Percentiles rank a stretch among this genome's conserved stretches.
Conservation (phyloP, 2,113 vertebrate genomes). For the Cololabis saira region DNA sequence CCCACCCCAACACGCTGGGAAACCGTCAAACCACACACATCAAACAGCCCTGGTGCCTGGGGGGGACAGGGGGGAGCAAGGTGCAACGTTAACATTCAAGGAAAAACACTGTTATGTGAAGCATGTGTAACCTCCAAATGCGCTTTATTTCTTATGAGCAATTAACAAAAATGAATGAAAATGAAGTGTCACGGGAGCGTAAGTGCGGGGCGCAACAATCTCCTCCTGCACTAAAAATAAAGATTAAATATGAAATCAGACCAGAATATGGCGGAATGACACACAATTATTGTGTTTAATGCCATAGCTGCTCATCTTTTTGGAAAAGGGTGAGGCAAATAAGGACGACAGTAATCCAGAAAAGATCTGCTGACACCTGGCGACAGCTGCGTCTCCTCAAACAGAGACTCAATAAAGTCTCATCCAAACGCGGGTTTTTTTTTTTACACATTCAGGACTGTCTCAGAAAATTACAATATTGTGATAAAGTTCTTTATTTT, state of each 20-base stretch:
- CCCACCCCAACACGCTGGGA: constrained; percentile 41
- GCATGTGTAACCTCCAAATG: not conserved
- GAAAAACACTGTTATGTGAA: constrained; percentile 6
- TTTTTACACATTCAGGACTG: no score
- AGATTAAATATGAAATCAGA: not conserved
- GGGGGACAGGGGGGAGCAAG: constrained; percentile 52
- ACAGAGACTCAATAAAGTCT: no score
- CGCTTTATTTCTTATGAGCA: constrained; percentile 5
- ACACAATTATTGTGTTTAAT: no score
- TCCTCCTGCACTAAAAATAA: not conserved
- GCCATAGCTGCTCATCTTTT: no score
- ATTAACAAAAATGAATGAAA: not conserved
- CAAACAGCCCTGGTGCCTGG: constrained; percentile 68
- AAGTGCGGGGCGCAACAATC: no score
- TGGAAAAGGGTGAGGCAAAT: no score
- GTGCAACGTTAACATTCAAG: constrained; percentile 39
- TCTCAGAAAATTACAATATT: no score
- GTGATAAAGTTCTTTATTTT: no score
- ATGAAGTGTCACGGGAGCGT: no score
- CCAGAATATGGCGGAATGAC: no score
- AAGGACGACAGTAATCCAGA: not conserved
- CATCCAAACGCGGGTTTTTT: no score
- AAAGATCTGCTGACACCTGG: constrained; percentile 54
- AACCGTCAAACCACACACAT: constrained; percentile 68
- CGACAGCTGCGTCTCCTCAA: constrained; percentile 11